Evolutionary conservation across 2,113 vertebrate species (phyloP), one percentile per base, ranked within the genome.

Genomic region (Nycticebus coucang): DNA sequence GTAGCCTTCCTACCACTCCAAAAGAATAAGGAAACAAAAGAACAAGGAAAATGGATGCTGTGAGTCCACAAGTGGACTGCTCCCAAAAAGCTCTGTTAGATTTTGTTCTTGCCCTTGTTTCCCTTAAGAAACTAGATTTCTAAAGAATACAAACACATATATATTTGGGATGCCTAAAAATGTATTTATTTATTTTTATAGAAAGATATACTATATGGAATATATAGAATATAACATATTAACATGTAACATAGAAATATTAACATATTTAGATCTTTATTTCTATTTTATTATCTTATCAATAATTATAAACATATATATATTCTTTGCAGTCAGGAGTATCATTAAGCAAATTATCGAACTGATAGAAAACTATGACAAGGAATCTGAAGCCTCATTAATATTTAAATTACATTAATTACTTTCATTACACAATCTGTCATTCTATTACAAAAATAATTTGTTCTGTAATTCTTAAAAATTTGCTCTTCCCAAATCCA

Each of bases 351-450:
- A 60, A 91, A 68, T 71, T 37, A 79, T 59, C 26, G 35, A 80
- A 66, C 24, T 66, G 24, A 4, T n/a, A 87, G 37, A 22, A 75
- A 85, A 80, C 45, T 57, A 33, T 60, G 33, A 17, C 77, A n/a
- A 66, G 62, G 53, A 85, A 53, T 82, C 57, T 33, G 72, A 74
- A 75, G 30, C 35, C 10, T 78, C 26, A 41, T 22, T 78, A 75
- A 64, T 59, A 41, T 90, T 82, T 71, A 55, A 82, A 35, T 93
- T 45, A 74, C 64, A 17, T 79, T 78, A 69, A 30, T 87, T 96
- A 69, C 57, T 88, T 91, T 60, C 88, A 64, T 89, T 64, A 30
- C 1, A 53, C 53, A 95, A 66, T 64, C 28, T 75, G 24, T 53
- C 17, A 50, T 91, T 85, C 21, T 7, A 14, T 81, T 71, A 8